Conservation (phyloP, 2,797 vertebrate genomes). For the Lepilemur septentrionalis region DNA sequence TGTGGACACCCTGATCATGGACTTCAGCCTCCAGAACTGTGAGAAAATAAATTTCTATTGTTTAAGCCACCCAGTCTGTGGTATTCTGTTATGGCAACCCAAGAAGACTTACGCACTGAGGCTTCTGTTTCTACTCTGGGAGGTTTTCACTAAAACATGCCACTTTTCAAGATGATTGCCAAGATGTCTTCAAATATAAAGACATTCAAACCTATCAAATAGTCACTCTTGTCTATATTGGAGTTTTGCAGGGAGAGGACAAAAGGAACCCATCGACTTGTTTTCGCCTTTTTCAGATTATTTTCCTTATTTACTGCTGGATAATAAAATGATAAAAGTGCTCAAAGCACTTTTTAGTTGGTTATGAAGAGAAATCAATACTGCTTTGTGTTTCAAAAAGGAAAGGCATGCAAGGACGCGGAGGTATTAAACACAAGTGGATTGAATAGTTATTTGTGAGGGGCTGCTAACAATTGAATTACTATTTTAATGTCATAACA, state of each 20-base stretch:
- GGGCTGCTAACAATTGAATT: slow-evolving; percentile 75
- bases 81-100: background rate
- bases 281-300: slow-evolving; percentile 34
- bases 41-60: background rate
- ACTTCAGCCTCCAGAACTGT: background rate
- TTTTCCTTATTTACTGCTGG: slow-evolving; percentile 66
- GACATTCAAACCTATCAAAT: slow-evolving; percentile 27
- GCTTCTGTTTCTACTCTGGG: background rate
- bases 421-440: slow-evolving; percentile 70
- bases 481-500: slow-evolving; percentile 76
- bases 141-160: background rate
- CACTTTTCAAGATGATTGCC: background rate
- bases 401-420: slow-evolving; percentile 35
- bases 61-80: background rate
- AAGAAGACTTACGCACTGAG: background rate
- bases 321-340: slow-evolving; percentile 75
- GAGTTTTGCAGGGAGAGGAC: background rate
- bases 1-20: background rate
- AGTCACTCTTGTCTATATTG: background rate
- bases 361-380: slow-evolving; percentile 79
- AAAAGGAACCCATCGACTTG: slow-evolving; percentile 25
- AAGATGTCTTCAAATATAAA: slow-evolving; percentile 24
- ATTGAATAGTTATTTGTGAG: slow-evolving; percentile 69
- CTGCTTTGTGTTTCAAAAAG: slow-evolving; percentile 68
- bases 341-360: slow-evolving; percentile 65